Percentiles rank a stretch among this genome's conserved stretches.
phyloP scores from a whole-genome alignment of 1,140 invertebrate genomes.

The Eufriesea mexicana region DNA sequence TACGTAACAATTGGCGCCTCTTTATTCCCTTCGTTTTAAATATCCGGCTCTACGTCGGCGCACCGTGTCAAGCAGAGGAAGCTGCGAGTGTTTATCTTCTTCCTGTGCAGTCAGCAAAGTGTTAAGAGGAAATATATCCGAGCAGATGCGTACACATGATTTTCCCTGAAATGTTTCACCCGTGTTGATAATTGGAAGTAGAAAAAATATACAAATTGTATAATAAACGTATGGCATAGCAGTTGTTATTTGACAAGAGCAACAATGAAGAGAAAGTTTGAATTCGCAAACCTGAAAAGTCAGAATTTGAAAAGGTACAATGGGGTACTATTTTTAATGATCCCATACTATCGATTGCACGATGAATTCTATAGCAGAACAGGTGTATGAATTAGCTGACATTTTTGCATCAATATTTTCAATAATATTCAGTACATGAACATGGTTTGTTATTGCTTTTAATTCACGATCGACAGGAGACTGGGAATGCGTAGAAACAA shows the following conservation, averaged over 20 bases:
- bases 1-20: conserved; percentile 14
- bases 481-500: background rate
- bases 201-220: conserved; percentile 8
- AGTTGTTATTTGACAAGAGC: too few species aligned
- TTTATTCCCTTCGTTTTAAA: conserved; percentile 17
- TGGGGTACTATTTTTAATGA: background rate
- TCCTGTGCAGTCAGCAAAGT: background rate
- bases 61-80: conserved; percentile 1
- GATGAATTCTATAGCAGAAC: background rate
- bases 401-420: background rate
- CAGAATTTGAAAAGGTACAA: background rate
- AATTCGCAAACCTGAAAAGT: background rate
- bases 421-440: conserved; percentile 15
- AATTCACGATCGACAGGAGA: background rate
- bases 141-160: conserved; percentile 1
- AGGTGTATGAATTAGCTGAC: background rate
- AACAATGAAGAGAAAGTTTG: too few species aligned
- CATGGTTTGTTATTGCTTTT: background rate
- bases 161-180: conserved; percentile 13
- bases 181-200: background rate
- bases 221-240: background rate
- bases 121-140: conserved; percentile 23
- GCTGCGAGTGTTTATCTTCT: conserved; percentile 28
- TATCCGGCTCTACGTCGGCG: background rate
- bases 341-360: background rate